phyloP scores from a whole-genome alignment of 2,888 invertebrate genomes.

The Drosophila meridiana region DNA sequence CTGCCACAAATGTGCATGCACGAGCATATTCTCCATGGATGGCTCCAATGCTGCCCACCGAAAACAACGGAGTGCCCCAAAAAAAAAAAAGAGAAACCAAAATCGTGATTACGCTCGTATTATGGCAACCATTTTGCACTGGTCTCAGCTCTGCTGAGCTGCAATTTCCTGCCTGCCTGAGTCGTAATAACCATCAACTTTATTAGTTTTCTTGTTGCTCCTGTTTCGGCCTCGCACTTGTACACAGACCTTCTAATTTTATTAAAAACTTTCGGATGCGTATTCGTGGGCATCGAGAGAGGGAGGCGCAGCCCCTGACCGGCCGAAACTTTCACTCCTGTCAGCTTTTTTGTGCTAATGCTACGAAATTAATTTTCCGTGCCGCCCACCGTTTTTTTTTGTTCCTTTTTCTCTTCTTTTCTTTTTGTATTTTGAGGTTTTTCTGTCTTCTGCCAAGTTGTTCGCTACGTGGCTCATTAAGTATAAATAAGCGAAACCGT shows the following conservation, averaged over 20 bases:
- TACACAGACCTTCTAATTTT: conserved; percentile 38
- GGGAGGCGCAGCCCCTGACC: neutral
- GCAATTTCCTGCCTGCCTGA: conserved; percentile 33
- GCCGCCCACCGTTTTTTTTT: conserved; percentile 4
- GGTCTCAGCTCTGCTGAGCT: conserved; percentile 8
- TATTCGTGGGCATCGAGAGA: conserved; percentile 1
- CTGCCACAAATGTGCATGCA: conserved; percentile 6
- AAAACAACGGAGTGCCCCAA: conserved; percentile 23
- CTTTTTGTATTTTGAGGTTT: neutral
- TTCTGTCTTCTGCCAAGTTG: conserved; percentile 24
- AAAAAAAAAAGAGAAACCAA: conserved; percentile 15
- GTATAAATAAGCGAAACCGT: conserved; percentile 38
- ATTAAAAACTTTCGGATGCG: conserved; percentile 49
- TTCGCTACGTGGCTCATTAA: conserved; percentile 57
- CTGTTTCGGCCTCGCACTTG: conserved; percentile 5
- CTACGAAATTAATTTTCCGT: conserved; percentile 51
- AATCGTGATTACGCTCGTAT: conserved; percentile 63
- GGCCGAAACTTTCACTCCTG: conserved; percentile 22
- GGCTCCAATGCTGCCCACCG: conserved; percentile 9
- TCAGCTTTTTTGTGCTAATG: conserved; percentile 42
- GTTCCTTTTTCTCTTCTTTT: neutral
- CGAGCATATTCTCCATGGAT: conserved; percentile 17
- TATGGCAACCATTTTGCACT: conserved; percentile 48
- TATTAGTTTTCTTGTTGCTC: conserved; percentile 28
- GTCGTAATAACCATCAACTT: conserved; percentile 44